Conservation (phyloP, 2,888 invertebrate genomes). For the Latrodectus elegans region DNA sequence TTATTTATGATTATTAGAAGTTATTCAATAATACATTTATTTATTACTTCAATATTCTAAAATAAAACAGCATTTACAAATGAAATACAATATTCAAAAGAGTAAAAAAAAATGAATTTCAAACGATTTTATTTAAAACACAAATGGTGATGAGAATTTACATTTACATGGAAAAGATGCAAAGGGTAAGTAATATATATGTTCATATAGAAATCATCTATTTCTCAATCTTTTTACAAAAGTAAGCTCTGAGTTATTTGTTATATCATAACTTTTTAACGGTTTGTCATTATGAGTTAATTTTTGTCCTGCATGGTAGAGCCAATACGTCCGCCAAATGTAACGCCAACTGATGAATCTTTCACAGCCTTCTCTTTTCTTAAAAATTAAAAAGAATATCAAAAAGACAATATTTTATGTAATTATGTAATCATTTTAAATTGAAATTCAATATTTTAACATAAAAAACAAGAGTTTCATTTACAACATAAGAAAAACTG, state of each 20-base stretch:
- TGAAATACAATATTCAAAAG: no score
- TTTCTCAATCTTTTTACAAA: slow-evolving; percentile 82
- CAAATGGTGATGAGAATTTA: no score
- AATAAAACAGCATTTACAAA: not conserved
- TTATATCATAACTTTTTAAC: slow-evolving; percentile 82
- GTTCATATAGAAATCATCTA: slow-evolving; percentile 71
- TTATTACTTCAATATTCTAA: not conserved
- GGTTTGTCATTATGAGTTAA: slow-evolving; percentile 80
- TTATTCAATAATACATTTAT: not conserved
- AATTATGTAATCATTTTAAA: no score
- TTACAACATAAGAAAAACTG: no score
- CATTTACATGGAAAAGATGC: no score
- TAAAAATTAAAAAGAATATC: not conserved
- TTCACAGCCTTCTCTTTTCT: slow-evolving; percentile 61
- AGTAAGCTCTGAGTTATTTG: slow-evolving; percentile 82
- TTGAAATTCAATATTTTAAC: no score
- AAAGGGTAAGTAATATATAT: no score
- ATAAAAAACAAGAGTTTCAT: no score
- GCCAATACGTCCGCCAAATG: slow-evolving; percentile 80
- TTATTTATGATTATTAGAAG: not conserved
- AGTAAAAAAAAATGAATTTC: no score
- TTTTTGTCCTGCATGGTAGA: slow-evolving; percentile 80
- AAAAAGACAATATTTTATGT: no score
- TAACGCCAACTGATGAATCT: slow-evolving; percentile 82
- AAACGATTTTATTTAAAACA: no score